A percentile compares a stretch with the other conserved stretches of the same genome.
These are phyloP conservation scores for Eptesicus fuscus DNA, from an alignment of 2,113 vertebrate genomes.

Conservation along the genomic window DNA sequence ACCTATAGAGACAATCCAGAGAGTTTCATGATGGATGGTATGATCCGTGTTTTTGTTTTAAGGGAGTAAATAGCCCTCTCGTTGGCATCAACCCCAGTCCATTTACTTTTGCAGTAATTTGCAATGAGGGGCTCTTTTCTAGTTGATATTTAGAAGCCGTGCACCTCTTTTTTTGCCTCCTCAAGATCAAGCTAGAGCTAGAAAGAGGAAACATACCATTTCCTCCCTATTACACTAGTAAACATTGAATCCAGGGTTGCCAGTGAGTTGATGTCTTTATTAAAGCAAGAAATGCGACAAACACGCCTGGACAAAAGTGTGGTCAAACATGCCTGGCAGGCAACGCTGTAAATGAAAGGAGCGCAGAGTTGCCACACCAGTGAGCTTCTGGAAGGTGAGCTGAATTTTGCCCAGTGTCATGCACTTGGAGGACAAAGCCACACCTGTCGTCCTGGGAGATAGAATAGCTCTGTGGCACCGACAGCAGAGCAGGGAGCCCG, in stretches of 20 bases:
- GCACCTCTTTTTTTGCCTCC: neutral
- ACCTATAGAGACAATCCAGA: neutral
- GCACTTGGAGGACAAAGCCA: conserved; percentile 55
- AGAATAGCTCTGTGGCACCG: neutral
- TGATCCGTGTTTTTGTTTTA: neutral
- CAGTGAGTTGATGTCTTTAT: conserved; percentile 30
- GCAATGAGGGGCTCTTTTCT: neutral
- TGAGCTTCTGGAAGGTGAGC: conserved; percentile 52
- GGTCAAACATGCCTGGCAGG: conserved; percentile 46
- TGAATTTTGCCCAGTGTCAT: conserved; percentile 36
- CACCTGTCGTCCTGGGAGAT: conserved; percentile 59
- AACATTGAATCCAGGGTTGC: neutral
- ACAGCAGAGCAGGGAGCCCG: conserved; percentile 5
- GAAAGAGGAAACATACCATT: neutral
- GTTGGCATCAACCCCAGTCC: neutral
- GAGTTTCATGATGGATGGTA: neutral
- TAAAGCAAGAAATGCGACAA: neutral
- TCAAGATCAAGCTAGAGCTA: conserved; percentile 21
- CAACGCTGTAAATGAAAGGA: conserved; percentile 56
- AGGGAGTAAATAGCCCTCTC: neutral
- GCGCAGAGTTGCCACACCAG: conserved; percentile 67
- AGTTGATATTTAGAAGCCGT: neutral
- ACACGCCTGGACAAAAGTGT: conserved; percentile 40
- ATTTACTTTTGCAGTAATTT: neutral
- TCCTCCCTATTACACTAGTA: neutral